Conservation (phyloP, 2,113 vertebrate genomes). For the Chaenocephalus aceratus region DNA sequence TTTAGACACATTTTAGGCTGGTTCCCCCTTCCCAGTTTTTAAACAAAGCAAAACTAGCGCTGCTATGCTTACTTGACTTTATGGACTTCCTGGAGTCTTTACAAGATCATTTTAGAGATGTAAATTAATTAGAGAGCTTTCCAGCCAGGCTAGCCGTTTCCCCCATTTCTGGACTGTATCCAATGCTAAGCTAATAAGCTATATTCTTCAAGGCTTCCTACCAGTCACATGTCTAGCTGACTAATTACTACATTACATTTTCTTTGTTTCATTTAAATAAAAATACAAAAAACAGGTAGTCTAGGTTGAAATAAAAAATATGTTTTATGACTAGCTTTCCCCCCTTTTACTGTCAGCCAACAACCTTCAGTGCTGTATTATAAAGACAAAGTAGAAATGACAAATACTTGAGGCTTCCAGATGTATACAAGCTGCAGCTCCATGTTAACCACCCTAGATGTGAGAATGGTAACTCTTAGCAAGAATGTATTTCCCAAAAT, state of each 20-base stretch:
- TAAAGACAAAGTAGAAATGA: too few relatives aligned
- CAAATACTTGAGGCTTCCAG: too few relatives aligned
- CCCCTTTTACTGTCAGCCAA: background rate
- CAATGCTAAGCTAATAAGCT: background rate
- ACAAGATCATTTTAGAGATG: background rate
- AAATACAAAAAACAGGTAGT: background rate
- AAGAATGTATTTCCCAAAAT: slow-evolving; percentile 37
- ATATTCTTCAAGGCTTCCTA: background rate
- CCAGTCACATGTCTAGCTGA: background rate
- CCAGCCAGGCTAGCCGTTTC: background rate
- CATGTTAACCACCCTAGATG: background rate
- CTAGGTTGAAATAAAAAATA: background rate
- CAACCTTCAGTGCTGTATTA: too few relatives aligned
- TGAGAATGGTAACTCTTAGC: background rate
- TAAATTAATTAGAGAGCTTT: background rate
- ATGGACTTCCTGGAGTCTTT: background rate
- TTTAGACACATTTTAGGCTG: background rate
- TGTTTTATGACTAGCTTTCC: background rate
- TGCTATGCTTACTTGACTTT: background rate
- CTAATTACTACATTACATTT: background rate
- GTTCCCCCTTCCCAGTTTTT: background rate
- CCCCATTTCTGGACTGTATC: background rate
- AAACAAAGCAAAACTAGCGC: background rate
- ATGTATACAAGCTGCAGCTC: background rate
- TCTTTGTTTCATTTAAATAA: background rate